phyloP scores from a whole-genome alignment of 2,797 vertebrate genomes.

The Amniataba percoides region DNA sequence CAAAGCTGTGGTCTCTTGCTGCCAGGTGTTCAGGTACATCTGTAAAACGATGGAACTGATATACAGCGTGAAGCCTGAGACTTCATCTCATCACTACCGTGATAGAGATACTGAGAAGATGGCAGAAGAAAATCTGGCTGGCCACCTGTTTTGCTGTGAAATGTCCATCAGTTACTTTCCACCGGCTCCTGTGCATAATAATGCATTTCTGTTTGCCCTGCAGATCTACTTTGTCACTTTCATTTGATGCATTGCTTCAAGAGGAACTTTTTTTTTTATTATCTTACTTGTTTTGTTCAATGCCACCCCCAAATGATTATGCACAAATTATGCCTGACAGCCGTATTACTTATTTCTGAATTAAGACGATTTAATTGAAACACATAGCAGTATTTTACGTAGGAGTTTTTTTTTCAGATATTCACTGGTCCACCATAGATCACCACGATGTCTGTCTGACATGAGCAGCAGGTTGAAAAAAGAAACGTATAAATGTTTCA shows the following conservation, averaged over 20 bases:
- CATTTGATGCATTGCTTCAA: conserved; percentile 1
- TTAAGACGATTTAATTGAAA: conserved; percentile 2
- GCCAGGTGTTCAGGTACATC: neutral
- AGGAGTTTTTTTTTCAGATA: neutral
- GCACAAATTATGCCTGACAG: neutral
- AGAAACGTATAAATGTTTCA: neutral
- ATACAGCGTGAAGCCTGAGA: neutral
- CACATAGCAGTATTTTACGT: neutral
- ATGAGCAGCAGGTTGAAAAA: neutral
- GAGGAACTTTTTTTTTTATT: neutral
- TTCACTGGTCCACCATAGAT: neutral
- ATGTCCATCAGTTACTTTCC: conserved; percentile 1
- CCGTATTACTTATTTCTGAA: neutral
- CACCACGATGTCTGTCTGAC: neutral
- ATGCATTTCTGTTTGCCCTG: neutral
- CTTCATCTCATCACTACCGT: conserved; percentile 11
- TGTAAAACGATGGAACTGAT: neutral
- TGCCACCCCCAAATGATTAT: neutral
- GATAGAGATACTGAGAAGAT: neutral
- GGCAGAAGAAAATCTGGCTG: conserved; percentile 6
- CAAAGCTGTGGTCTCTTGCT: neutral
- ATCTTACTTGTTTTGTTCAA: neutral
- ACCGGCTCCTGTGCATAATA: neutral
- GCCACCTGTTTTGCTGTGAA: conserved; percentile 31
- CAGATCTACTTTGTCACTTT: conserved; percentile 7